Base-by-base conservation (phyloP, 2,113 vertebrate species). In the Pollimyrus isidori region DNA sequence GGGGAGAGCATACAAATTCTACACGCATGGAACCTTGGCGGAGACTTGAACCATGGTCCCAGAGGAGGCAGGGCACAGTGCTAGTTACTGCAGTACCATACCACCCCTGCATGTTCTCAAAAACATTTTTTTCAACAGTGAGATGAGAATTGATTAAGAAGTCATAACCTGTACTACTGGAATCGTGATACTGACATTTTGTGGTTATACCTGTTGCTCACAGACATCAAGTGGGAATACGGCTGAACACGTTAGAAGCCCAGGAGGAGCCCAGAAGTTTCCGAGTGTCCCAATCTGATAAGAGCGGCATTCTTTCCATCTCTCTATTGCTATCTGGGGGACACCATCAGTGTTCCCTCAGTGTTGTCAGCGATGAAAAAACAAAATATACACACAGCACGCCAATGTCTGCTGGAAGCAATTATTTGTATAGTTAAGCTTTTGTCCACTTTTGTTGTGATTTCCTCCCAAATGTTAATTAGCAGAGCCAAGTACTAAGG, bases 351-450 rank as follows among this genome's bases (percentile, higher is more conserved):
- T 7, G 23, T 56, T 53, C 52, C 4, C 11, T n/a, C 45, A 62
- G 42, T 50, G 35, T 49, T 45, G 30, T 45, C 21, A 49, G 65
- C 49, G 85, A 56, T 85, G 39, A 58, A 86, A 58, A 30, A 52
- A 13, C 39, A 45, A 69, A 30, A 30, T 83, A 85, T 82, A 87
- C 90, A 90, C 35, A 88, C 62, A 30, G 26, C 26, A 69, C 62
- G 42, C 89, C 87, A 45, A 49, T 30, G 87, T 91, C 91, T 83
- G 76, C 90, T 91, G 90, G 92, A 93, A 90, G 91, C 85, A 92
- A 91, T 93, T 93, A 92, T 90, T 80, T 50, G 53, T 26, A 89
- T 49, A 87, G 92, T 93, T 92, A 91, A 90, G 87, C 84, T 73
- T 86, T 91, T 90, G 87, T 65, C 90, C 89, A 89, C 85, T 52